phyloP scores from a whole-genome alignment of 1,140 invertebrate species.

The Probaryconus sp. region DNA sequence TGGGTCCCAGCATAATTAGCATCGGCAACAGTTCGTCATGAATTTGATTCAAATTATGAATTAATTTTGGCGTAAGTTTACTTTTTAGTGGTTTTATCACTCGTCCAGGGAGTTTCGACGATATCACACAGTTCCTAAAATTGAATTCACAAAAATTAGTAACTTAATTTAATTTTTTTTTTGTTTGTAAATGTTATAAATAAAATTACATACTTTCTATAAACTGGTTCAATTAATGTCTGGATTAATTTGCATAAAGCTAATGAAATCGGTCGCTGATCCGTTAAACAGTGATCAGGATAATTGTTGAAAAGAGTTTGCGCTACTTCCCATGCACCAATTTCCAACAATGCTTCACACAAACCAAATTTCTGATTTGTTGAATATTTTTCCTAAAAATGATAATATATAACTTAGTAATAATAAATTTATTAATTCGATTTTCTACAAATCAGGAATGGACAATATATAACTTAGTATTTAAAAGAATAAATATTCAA shows the following conservation, averaged over 20 bases:
- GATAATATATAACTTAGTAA: slow-evolving; percentile 58
- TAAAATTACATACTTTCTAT: slow-evolving; percentile 83
- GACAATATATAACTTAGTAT: no score
- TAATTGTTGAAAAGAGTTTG: slow-evolving; percentile 87
- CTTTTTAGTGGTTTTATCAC: slow-evolving; percentile 80
- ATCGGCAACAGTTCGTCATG: slow-evolving; percentile 91
- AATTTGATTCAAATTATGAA: slow-evolving; percentile 84
- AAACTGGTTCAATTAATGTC: slow-evolving; percentile 91
- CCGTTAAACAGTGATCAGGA: slow-evolving; percentile 89
- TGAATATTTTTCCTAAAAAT: slow-evolving; percentile 81
- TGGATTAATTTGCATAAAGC: slow-evolving; percentile 91
- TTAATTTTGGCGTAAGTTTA: slow-evolving; percentile 80
- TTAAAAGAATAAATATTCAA: not conserved
- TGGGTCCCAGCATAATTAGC: slow-evolving; percentile 90
- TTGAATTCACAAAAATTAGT: slow-evolving; percentile 26
- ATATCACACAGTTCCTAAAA: slow-evolving; percentile 84
- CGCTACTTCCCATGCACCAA: slow-evolving; percentile 95
- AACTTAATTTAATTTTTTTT: slow-evolving; percentile 5
- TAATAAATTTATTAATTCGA: no score
- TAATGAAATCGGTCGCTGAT: slow-evolving; percentile 87
- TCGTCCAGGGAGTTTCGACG: slow-evolving; percentile 83
- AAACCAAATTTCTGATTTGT: slow-evolving; percentile 96
- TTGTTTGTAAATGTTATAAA: not conserved
- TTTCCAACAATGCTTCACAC: slow-evolving; percentile 90
- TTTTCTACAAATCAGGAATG: slow-evolving; percentile 1